These are phyloP conservation scores for Tachina lurida DNA, from an alignment of 2,888 invertebrate species.

Conservation along the genomic window DNA sequence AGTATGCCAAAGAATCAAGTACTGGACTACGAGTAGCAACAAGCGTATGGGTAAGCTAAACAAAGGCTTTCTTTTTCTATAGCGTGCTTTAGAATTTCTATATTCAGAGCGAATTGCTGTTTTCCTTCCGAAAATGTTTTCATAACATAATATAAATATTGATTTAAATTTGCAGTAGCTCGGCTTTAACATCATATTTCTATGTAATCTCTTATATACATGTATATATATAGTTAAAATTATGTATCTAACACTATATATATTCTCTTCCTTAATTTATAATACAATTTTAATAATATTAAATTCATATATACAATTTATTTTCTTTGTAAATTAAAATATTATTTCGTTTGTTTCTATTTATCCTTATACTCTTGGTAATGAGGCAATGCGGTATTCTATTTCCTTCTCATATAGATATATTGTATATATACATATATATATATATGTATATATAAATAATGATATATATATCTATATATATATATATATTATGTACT, in stretches of 20 bases:
- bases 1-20: constrained; percentile 42
- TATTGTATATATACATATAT: too few relatives aligned
- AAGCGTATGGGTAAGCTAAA: constrained; percentile 44
- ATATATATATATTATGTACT: not conserved
- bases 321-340: constrained; percentile 25
- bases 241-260: constrained; percentile 17
- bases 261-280: constrained; percentile 22
- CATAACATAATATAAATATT: constrained; percentile 26
- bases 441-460: too few relatives aligned
- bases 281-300: constrained; percentile 30
- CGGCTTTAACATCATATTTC: constrained; percentile 45
- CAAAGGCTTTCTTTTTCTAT: constrained; percentile 56
- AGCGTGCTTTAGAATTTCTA: constrained; percentile 10
- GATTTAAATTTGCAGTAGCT: constrained; percentile 35
- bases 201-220: constrained; percentile 7
- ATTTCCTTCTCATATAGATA: not conserved
- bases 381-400: constrained; percentile 35
- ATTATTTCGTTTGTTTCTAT: constrained; percentile 1
- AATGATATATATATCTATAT: not conserved
- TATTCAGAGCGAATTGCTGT: constrained; percentile 3
- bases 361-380: constrained; percentile 11
- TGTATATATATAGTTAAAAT: constrained; percentile 33
- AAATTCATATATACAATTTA: constrained; percentile 39
- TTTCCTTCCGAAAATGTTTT: constrained; percentile 30
- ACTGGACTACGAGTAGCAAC: constrained; percentile 40